Percentiles rank a stretch among this genome's conserved stretches.
phyloP scores from a whole-genome alignment of 2,113 vertebrate genomes.

The Campylomormyrus tamandua region DNA sequence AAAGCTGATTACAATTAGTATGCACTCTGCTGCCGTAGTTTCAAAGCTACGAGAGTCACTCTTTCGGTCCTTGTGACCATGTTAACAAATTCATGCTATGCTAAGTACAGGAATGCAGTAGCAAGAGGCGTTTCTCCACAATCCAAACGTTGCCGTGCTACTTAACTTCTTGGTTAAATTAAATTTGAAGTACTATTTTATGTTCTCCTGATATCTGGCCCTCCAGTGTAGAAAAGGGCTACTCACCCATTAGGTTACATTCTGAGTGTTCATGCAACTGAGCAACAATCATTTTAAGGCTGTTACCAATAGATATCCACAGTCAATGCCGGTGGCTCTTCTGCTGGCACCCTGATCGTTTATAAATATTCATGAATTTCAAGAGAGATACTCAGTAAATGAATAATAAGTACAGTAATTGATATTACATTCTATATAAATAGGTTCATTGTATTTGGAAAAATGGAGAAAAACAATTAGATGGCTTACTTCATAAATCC shows the following conservation, averaged over 20 bases:
- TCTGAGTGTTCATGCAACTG: not conserved
- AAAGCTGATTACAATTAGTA: not conserved
- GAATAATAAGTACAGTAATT: not conserved
- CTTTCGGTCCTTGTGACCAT: not conserved
- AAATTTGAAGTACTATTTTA: not conserved
- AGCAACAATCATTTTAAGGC: not conserved
- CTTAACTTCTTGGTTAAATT: not conserved
- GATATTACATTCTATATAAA: conserved; percentile 14
- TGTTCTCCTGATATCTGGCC: not conserved
- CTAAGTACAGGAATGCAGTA: not conserved
- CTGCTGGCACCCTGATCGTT: not conserved
- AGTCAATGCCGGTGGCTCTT: not conserved
- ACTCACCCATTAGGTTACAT: not conserved
- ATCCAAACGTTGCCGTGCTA: not conserved
- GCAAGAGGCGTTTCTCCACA: not conserved
- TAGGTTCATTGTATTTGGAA: not conserved
- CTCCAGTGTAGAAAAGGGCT: not conserved
- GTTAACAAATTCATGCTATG: not conserved
- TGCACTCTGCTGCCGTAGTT: not conserved
- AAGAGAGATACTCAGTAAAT: not conserved
- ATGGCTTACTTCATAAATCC: not conserved
- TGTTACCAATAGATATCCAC: not conserved
- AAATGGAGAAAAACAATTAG: not conserved
- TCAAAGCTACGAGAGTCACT: not conserved
- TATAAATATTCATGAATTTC: conserved; percentile 15